Conservation (phyloP, 2,888 invertebrate species). For the Acrobeloides nanus region DNA sequence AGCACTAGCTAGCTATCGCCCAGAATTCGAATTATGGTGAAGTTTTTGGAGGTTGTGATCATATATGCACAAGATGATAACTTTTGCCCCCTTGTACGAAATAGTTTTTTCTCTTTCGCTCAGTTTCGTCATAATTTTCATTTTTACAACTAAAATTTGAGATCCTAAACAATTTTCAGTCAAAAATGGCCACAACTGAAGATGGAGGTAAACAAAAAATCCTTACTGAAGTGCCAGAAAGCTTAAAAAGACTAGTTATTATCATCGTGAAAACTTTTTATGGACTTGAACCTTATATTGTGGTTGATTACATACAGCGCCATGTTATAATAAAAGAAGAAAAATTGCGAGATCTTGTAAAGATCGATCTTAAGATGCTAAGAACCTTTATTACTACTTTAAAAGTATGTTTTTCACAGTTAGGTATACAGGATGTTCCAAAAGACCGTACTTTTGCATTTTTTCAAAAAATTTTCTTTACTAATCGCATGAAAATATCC, state of each 20-base stretch:
- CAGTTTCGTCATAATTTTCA: background rate
- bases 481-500: no score
- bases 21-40: conserved; percentile 26
- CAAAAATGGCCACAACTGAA: background rate
- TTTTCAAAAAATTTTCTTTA: no score
- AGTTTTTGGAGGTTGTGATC: conserved; percentile 6
- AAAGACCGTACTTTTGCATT: no score
- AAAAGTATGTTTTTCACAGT: conserved; percentile 24
- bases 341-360: conserved; percentile 33
- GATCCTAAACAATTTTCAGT: background rate
- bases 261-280: conserved; percentile 30
- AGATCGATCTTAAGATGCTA: conserved; percentile 43
- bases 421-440: no score
- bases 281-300: conserved; percentile 35
- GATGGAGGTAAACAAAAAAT: conserved; percentile 1
- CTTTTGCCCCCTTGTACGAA: background rate
- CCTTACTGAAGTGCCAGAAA: conserved; percentile 30
- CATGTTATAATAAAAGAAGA: conserved; percentile 49
- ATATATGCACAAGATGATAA: background rate
- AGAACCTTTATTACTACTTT: conserved; percentile 27
- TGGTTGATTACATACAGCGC: conserved; percentile 49
- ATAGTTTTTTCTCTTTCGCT: background rate
- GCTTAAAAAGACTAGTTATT: conserved; percentile 24
- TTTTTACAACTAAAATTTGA: background rate
- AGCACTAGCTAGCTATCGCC: no score